Base-by-base conservation (phyloP, 2,888 invertebrate species). In the Lasiommata megera region DNA sequence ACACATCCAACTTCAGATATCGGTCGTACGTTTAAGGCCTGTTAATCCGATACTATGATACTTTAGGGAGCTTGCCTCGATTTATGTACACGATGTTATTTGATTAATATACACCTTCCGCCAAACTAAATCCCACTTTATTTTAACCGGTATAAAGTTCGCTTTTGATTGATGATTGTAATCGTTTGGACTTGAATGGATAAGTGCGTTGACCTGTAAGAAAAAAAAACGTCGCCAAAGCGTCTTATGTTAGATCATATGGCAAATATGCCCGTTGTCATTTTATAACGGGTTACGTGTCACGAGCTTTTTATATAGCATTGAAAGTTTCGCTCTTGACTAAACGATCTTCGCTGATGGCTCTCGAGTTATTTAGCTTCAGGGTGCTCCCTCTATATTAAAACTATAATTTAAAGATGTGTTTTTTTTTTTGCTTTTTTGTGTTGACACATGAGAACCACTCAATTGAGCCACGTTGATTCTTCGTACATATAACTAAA, bases 41-140 rank as follows among this genome's bases (percentile, higher is more conserved):
- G 80, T 79, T 82, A 82, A 82, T 80, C 80, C 74, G 77, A 82
- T 74, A 76, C 73, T 70, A 59, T 67, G 67, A 70, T 70, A 73
- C 75, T 74, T 76, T 69, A 74, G 76, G 77, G 73, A 77, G 73
- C 76, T 66, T 59, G 69, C 62, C 60, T 68, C 74, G 75, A 82
- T 82, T 79, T 82, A 81, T 83, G 77, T 72, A 68, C 68, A 67
- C 71, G 67, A 65, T 62, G 52, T 61, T 60, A 55, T 67, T 72
- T 78, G 82, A 82, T 79, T 73, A 72, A 82, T 79, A 68, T 54
- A 46, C 50, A 48, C n/a, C 6, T 36, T 18, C 11, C 11, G 2
- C n/a, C 36, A 41, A 8, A 9, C 17, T 5, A 60, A 50, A 54
- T 17, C 36, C 14, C n/a, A 50, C 58, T 34, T 18, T 64, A 58